phyloP scores from a whole-genome alignment of 2,113 vertebrate species.

The Ardeotis arabs region DNA sequence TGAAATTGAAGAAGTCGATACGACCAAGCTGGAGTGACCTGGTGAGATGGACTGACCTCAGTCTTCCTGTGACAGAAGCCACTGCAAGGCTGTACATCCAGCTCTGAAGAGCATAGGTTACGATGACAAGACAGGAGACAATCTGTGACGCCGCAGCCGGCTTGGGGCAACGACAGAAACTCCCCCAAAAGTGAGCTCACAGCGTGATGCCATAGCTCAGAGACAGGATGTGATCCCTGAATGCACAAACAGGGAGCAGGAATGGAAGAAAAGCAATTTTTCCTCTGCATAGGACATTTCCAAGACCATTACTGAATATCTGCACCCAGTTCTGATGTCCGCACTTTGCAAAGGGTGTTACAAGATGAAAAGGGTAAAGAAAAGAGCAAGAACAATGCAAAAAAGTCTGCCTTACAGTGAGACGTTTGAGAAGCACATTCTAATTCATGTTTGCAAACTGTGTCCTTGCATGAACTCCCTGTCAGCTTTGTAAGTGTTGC shows the following conservation, averaged over 20 bases:
- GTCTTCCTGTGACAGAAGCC: background rate
- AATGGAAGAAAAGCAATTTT: background rate
- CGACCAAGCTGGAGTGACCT: background rate
- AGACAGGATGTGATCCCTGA: background rate
- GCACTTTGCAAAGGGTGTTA: background rate
- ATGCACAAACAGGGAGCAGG: background rate
- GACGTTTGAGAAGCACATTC: background rate
- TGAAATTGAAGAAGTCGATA: background rate
- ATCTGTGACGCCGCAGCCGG: accelerated
- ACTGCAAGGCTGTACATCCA: accelerated
- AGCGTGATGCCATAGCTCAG: accelerated
- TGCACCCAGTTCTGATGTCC: background rate
- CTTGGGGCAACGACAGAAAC: background rate
- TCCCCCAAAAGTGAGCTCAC: background rate
- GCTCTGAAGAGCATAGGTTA: background rate
- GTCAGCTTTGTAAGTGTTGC: background rate
- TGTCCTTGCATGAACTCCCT: background rate
- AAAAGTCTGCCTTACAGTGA: background rate
- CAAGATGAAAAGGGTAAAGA: background rate
- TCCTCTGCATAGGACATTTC: background rate
- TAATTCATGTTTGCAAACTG: background rate
- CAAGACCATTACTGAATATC: background rate
- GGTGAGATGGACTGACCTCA: background rate
- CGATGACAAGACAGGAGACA: background rate
- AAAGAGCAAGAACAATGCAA: background rate